Base-by-base conservation (phyloP, 2,113 vertebrate species). In the Peromyscus leucopus region DNA sequence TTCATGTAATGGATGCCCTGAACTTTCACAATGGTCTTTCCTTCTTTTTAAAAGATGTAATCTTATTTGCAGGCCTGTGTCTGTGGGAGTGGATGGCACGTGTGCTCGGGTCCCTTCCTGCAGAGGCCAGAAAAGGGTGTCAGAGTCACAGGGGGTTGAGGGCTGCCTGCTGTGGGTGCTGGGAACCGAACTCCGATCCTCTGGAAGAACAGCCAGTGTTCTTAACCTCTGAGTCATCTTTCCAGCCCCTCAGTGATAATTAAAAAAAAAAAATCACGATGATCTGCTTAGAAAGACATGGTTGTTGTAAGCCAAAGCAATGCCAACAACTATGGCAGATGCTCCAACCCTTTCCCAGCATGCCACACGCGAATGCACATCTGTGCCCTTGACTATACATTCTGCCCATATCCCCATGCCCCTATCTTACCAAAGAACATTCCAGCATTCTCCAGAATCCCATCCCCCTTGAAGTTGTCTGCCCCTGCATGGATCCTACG, bases 201-300 rank as follows among this genome's bases (percentile, higher is more conserved):
- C 59, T 46, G 82, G 24, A 42, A 84, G n/a, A 46, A 39, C 22
- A 82, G 36, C 55, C 8, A 26, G 36, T 61, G 36, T 21, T 39
- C 36, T 39, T 39, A 39, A 39, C 55, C 55, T 33, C 26, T 8
- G 55, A 83, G 39, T 65, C 39, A 19, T 65, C 82, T 63, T 42
- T 84, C 24, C 36, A 61, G n/a, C 1, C 57, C 57, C 57, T 61
- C 31, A 42, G 24, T 63, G n/a, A 63, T 63, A 83, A 28, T 61
- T 12, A 2, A 57, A 57, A 48, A 16, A 48, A 51, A 79, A 21
- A 82, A 85, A 51, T 26, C 24, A n/a, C 42, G 8, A 4, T 61
- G 12, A 80, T 94, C 89, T 82, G 46, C 65, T 88, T 74, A 80
- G 75, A 95, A 91, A 86, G 78, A 39, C 79, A 95, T 55, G 75